These are phyloP conservation scores for Hydractinia symbiolongicarpus DNA, from an alignment of 30 jellyfish, hydroid and myxozoan species.

Conservation along the genomic window DNA sequence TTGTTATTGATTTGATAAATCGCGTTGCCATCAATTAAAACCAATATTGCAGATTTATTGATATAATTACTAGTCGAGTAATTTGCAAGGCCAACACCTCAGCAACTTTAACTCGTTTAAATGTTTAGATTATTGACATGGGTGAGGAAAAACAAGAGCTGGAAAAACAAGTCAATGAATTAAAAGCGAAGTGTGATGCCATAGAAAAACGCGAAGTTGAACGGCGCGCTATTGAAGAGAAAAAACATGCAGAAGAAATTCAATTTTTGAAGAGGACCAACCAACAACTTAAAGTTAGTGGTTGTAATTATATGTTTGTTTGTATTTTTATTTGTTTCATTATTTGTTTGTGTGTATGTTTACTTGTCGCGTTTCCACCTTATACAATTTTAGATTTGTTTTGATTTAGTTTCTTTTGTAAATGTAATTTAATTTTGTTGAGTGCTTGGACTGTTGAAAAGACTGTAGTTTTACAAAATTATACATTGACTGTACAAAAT, in stretches of 20 bases:
- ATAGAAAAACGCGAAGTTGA: constrained; percentile 94
- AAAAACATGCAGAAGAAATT: constrained; percentile 91
- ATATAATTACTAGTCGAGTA: background rate
- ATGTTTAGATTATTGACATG: constrained; percentile 64
- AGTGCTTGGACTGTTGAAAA: no score
- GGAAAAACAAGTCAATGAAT: constrained; percentile 89
- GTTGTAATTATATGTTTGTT: background rate
- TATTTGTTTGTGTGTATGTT: no score
- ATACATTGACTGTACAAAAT: no score
- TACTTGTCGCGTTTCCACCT: no score
- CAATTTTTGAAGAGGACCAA: constrained; percentile 89
- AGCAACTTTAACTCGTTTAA: background rate
- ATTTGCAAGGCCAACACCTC: background rate
- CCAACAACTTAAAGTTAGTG: constrained; percentile 77
- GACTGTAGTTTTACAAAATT: no score
- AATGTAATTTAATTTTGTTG: no score
- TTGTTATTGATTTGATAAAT: no score
- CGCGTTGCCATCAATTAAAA: background rate
- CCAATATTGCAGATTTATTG: background rate
- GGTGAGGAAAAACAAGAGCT: constrained; percentile 72
- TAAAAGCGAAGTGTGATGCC: constrained; percentile 96
- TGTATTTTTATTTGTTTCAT: no score
- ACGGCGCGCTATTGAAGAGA: constrained; percentile 87
- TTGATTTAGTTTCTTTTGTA: no score
- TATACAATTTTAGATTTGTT: no score